These are phyloP conservation scores for Mactra quadrangularis DNA, from an alignment of 1,140 invertebrate genomes.

Conservation along the genomic window DNA sequence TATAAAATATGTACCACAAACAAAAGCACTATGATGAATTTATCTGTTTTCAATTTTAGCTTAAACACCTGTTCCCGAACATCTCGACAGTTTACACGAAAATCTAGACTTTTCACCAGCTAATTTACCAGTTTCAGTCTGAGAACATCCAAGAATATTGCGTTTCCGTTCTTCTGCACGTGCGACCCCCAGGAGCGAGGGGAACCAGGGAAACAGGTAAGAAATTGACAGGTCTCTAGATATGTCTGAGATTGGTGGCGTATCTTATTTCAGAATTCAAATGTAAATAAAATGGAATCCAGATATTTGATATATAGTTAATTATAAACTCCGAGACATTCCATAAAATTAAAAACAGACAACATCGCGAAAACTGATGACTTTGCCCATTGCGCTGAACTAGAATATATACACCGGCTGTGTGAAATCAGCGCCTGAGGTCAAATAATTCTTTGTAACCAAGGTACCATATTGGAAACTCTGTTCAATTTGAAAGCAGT, in stretches of 20 bases:
- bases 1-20: no score
- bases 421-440: no score
- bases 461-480: no score
- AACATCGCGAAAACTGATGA: no score
- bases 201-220: constrained; percentile 38
- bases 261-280: constrained; percentile 49
- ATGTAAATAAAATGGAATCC: constrained; percentile 43
- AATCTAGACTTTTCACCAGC: constrained; percentile 39
- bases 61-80: constrained; percentile 48
- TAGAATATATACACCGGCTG: no score
- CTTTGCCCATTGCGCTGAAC: no score
- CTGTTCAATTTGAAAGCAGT: no score
- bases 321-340: constrained; percentile 13
- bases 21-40: not conserved
- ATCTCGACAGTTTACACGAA: constrained; percentile 47
- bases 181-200: constrained; percentile 50
- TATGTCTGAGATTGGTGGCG: constrained; percentile 13
- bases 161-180: constrained; percentile 40
- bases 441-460: no score
- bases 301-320: constrained; percentile 38
- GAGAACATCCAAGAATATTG: constrained; percentile 28
- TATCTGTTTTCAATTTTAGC: constrained; percentile 15
- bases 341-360: no score
- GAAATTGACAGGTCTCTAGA: constrained; percentile 44
- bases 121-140: constrained; percentile 28